Percentiles rank a stretch among this genome's conserved stretches.
Conservation (phyloP, 2,797 vertebrate genomes). For the Pseudochaenichthys georgianus region DNA sequence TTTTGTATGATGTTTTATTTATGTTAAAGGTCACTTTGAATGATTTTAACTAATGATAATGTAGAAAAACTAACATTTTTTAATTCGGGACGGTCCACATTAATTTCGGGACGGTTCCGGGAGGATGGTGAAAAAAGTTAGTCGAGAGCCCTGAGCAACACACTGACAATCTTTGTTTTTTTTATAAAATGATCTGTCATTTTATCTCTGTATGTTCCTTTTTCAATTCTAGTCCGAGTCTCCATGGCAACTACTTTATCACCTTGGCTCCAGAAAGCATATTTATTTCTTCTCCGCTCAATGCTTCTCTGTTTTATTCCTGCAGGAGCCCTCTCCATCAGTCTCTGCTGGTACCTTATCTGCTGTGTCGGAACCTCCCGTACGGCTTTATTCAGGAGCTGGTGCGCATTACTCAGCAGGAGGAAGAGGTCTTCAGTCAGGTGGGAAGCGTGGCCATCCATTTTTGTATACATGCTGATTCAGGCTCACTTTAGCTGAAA, state of each 20-base stretch:
- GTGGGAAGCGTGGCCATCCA: slow-evolving; percentile 69
- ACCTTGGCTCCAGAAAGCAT: slow-evolving; percentile 27
- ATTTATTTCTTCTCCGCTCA: slow-evolving; percentile 33
- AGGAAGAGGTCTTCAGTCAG: slow-evolving; percentile 95
- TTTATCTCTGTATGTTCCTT: slow-evolving; percentile 25
- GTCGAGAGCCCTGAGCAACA: not conserved
- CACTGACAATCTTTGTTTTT: not conserved
- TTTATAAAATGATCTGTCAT: slow-evolving; percentile 7
- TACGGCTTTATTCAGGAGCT: slow-evolving; percentile 98
- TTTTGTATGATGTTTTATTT: too few relatives aligned
- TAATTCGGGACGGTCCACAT: too few relatives aligned
- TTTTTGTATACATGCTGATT: not conserved
- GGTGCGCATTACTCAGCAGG: slow-evolving; percentile 96
- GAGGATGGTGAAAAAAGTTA: too few relatives aligned
- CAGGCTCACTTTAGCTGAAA: not conserved
- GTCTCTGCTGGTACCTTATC: slow-evolving; percentile 96
- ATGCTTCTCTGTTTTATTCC: slow-evolving; percentile 24
- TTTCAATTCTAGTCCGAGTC: slow-evolving; percentile 36
- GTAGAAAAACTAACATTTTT: too few relatives aligned
- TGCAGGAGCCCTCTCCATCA: slow-evolving; percentile 92
- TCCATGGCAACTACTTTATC: slow-evolving; percentile 68
- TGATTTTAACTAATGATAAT: too few relatives aligned
- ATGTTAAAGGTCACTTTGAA: too few relatives aligned
- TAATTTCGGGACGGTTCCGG: too few relatives aligned
- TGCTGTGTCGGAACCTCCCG: slow-evolving; percentile 98